Conservation (phyloP, 2,888 invertebrate species). For the Acronicta psi region DNA sequence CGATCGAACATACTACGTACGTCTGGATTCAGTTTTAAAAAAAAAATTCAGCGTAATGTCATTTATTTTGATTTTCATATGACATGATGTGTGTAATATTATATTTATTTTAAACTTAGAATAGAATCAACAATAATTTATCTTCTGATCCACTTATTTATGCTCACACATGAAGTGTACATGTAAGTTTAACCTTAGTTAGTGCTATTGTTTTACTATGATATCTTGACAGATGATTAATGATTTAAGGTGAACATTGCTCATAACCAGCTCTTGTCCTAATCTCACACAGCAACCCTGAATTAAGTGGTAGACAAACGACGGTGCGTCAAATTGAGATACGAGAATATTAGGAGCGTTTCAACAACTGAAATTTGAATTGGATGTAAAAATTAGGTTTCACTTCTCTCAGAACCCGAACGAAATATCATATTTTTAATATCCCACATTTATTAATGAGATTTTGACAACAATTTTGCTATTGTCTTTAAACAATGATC, state of each 20-base stretch:
- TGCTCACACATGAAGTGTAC: conserved; percentile 7
- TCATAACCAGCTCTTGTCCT: conserved; percentile 3
- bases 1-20: too few species aligned
- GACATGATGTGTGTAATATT: too few species aligned
- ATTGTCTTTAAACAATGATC: too few species aligned
- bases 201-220: conserved; percentile 23
- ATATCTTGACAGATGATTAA: conserved; percentile 42
- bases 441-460: too few species aligned
- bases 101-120: conserved; percentile 29
- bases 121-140: conserved; percentile 24
- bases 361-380: too few species aligned
- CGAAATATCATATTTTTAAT: too few species aligned
- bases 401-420: too few species aligned
- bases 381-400: too few species aligned
- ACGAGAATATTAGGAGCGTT: background rate
- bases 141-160: background rate
- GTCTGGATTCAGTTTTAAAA: too few species aligned
- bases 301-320: conserved; percentile 11
- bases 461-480: too few species aligned
- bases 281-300: conserved; percentile 3
- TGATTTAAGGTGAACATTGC: conserved; percentile 13
- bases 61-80: too few species aligned
- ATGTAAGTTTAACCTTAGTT: conserved; percentile 17
- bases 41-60: too few species aligned
- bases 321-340: background rate